These are phyloP conservation scores for Mythimna albipuncta DNA, from an alignment of 2,888 invertebrate species.

Conservation along the genomic window DNA sequence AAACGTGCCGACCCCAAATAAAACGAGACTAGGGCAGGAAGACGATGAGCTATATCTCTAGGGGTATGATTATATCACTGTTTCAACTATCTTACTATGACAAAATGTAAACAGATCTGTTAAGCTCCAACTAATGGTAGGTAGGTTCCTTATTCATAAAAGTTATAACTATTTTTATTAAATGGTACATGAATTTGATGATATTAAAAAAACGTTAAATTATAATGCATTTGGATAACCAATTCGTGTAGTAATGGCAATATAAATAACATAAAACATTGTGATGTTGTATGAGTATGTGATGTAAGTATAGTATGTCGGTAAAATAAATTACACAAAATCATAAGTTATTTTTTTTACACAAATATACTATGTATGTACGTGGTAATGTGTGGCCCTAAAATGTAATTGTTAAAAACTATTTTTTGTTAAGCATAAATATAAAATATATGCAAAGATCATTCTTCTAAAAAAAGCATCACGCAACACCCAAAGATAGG, in stretches of 20 bases:
- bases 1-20: too few relatives aligned
- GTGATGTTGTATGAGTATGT: neutral
- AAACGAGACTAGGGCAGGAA: too few relatives aligned
- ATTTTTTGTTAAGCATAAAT: constrained; percentile 12
- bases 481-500: constrained; percentile 20
- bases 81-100: too few relatives aligned
- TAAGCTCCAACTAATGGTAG: too few relatives aligned
- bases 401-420: neutral
- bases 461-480: constrained; percentile 27
- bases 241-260: neutral
- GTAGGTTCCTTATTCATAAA: neutral
- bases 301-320: neutral
- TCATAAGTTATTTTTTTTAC: neutral
- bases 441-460: constrained; percentile 10
- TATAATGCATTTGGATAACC: neutral
- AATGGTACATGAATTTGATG: neutral
- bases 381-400: constrained; percentile 1
- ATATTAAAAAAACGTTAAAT: neutral
- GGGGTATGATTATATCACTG: too few relatives aligned
- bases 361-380: neutral
- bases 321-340: neutral
- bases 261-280: neutral
- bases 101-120: too few relatives aligned
- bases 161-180: neutral
- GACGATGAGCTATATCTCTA: too few relatives aligned